These are phyloP conservation scores for Varroa destructor DNA, from an alignment of 1,140 invertebrate species.

Conservation along the genomic window DNA sequence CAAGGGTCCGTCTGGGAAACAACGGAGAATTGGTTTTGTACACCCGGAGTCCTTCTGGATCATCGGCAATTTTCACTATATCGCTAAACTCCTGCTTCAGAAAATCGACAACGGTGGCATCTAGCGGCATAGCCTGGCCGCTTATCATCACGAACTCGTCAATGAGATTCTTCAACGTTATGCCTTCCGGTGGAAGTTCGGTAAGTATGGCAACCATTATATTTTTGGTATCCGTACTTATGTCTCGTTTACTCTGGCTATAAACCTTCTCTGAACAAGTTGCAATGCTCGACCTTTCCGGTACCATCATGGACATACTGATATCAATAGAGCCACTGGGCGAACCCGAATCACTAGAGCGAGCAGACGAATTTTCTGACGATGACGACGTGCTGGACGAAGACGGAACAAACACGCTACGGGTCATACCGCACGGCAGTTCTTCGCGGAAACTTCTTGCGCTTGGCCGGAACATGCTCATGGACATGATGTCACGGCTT, in stretches of 20 bases:
- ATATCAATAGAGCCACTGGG: slow-evolving; percentile 17
- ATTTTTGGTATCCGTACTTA: background rate
- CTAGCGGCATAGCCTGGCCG: background rate
- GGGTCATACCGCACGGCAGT: background rate
- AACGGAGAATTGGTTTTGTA: slow-evolving; percentile 9
- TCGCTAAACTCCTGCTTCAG: slow-evolving; percentile 2
- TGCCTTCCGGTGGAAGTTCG: slow-evolving; percentile 11
- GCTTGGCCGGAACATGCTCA: background rate
- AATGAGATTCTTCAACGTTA: slow-evolving; percentile 1
- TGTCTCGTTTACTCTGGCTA: no score
- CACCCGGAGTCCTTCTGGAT: slow-evolving; percentile 3
- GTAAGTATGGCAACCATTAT: slow-evolving; percentile 8
- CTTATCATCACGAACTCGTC: background rate
- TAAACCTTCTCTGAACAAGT: background rate
- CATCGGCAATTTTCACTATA: slow-evolving; percentile 1
- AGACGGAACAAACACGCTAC: background rate
- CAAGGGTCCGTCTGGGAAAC: slow-evolving; percentile 7
- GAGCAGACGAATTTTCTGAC: background rate
- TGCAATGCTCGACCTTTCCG: background rate
- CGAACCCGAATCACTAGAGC: background rate
- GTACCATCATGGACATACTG: slow-evolving; percentile 3
- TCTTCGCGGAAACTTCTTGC: no score
- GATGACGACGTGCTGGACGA: background rate
- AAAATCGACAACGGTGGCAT: background rate
- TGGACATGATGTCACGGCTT: slow-evolving; percentile 4